A percentile compares a stretch with the other conserved stretches of the same genome.
phyloP scores from a whole-genome alignment of 2,113 vertebrate species.

The Leucosticte australis region DNA sequence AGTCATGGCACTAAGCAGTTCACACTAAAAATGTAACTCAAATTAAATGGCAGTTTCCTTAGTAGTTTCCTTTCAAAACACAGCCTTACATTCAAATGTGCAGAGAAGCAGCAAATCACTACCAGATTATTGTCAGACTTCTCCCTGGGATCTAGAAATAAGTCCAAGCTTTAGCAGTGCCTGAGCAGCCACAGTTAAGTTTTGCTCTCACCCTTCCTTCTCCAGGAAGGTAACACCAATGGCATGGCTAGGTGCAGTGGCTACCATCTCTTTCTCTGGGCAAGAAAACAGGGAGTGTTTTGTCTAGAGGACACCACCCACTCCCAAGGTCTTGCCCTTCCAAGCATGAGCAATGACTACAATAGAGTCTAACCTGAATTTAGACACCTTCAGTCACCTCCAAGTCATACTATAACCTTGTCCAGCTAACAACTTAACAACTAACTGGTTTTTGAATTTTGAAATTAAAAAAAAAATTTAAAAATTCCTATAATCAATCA shows the following conservation, averaged over 20 bases:
- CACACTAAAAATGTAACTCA: background rate
- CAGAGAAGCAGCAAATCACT: background rate
- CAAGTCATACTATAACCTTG: background rate
- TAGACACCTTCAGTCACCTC: background rate
- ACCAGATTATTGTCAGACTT: background rate
- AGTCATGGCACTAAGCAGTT: background rate
- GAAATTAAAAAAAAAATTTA: background rate
- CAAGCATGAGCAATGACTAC: background rate
- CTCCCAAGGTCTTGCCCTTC: background rate
- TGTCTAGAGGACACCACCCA: background rate
- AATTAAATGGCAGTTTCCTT: background rate
- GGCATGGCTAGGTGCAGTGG: accelerated
- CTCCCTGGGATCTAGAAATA: background rate
- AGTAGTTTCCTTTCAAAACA: background rate
- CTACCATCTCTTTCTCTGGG: background rate
- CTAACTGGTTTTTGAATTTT: background rate
- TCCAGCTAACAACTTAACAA: background rate
- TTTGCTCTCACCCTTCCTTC: background rate
- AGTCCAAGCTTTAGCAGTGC: background rate
- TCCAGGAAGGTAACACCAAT: background rate
- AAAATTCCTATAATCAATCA: background rate
- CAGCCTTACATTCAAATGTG: accelerated
- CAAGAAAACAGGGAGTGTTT: background rate
- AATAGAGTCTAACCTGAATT: background rate
- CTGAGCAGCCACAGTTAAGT: background rate